Evolutionary conservation across 2,888 invertebrate genomes (phyloP), one percentile per base, ranked within the genome.

Genomic region (Brenthis daphne): DNA sequence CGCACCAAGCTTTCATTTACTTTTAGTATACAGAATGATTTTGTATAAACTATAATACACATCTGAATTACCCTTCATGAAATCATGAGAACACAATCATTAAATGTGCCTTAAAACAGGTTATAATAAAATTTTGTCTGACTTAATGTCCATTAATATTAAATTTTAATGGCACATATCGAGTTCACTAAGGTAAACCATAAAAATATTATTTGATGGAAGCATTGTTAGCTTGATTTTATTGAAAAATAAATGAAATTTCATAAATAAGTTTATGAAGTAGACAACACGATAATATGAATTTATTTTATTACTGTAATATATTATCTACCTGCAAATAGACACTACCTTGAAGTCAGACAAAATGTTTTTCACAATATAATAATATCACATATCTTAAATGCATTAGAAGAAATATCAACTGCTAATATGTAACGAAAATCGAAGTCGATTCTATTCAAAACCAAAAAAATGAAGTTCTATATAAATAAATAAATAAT

Each of bases 1-100:
- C 92, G 92, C 92, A 92, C 92, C 92, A 92, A 92, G 92, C 92
- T 90, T 92, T 89, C 91, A 90, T 90, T 90, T 90, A 92, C 88
- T 92, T 92, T 92, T 90, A 92, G 90, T 92, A 92, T 90, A 92
- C 92, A 91, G 91, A 89, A 87, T 89, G 88, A 88, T 90, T 87
- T 90, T 90, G 87, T 90, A 86, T 84, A 86, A 90, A 89, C 85
- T 90, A 90, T 89, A 89, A 85, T 89, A 89, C 86, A 90, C 76
- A 88, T 88, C 83, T 78, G 85, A 88, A 82, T 86, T 85, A 83
- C 80, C 82, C 81, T 83, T 85, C 78, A 78, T 79, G 80, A 87
- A 84, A 84, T 84, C 79, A 77, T 83, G 79, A 83, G 77, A 88
- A 88, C 86, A 88, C 85, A 88, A 85, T 80, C 74, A 79, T 80